Conservation (phyloP, 2,888 invertebrate species). For the Aphidius colemani region DNA sequence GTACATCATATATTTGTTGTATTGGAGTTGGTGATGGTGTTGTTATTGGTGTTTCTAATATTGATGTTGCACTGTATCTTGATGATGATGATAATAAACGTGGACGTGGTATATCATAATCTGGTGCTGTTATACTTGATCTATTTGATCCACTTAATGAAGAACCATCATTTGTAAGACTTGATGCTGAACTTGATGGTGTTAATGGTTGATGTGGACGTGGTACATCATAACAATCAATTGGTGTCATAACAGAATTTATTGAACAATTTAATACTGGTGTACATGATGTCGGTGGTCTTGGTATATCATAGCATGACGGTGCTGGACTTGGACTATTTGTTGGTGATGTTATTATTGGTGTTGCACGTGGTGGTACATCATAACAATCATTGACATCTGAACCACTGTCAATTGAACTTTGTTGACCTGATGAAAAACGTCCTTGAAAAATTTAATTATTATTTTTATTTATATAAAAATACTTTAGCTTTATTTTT, state of each 20-base stretch:
- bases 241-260: conserved; percentile 51
- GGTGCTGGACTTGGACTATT: conserved; percentile 64
- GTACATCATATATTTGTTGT: conserved; percentile 67
- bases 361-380: conserved; percentile 68
- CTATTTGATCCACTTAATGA: conserved; percentile 64
- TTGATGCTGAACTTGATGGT: conserved; percentile 72
- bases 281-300: conserved; percentile 54
- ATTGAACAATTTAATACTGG: conserved; percentile 54
- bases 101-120: conserved; percentile 73
- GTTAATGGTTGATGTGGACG: conserved; percentile 68
- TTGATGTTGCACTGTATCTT: conserved; percentile 42
- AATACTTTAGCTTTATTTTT: too few relatives aligned
- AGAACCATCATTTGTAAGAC: conserved; percentile 67
- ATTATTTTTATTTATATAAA: too few relatives aligned
- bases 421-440: conserved; percentile 46
- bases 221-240: conserved; percentile 71
- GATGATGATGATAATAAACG: conserved; percentile 52
- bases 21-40: conserved; percentile 47
- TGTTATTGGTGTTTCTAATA: conserved; percentile 39
- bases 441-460: conserved; percentile 42
- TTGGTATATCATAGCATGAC: conserved; percentile 58
- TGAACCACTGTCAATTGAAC: conserved; percentile 50
- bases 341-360: conserved; percentile 64
- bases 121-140: conserved; percentile 67
- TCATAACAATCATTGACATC: conserved; percentile 64